Evolutionary conservation across 64 coral and sea anemone species (phyloP), one percentile per base, ranked within the genome.

Genomic region (Exaiptasia diaphana): DNA sequence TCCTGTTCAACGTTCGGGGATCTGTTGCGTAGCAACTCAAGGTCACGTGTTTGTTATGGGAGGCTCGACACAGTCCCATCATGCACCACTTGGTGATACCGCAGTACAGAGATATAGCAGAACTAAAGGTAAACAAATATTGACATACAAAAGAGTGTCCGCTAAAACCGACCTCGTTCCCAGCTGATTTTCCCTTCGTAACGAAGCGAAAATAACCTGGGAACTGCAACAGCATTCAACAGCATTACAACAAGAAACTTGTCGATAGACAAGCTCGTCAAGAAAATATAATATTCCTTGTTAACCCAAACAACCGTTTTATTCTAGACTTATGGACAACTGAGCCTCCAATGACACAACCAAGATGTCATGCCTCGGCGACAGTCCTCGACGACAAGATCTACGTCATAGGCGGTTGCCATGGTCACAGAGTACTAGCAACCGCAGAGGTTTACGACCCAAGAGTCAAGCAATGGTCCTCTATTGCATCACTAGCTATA

Each of bases 381-480:
- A 58, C 68, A 14, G 14, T 57, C 26, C 67, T 75, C 0, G 56
- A 86, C 32, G 61, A 63, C 23, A 53, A 86, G 31, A 42, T 86
- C 72, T 68, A 53, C 22, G 21, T 77, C 40, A 45, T 76, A 61
- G 83, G 83, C 5, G 83, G 83, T 35, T 86, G 59, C 62, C 71
- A 86, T 36, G 73, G 83, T 3, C 13, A 48, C 5, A 75, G 40
- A 23, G 58, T 38, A 6, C 43, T 76, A 4, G 23, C 22, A 23
- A 76, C 83, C 18, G 73, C 46, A 31, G 83, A 86, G 27, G 59
- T 86, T 6, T 86, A 68, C 58, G 56, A 86, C 73, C 32, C 60
- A 38, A 48, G 38, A 37, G 58, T 53, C 28, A 39, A 86, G 28
- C 50, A 39, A 26, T 86, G 83, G 83, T 55, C 73, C 12, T 10